Conservation (phyloP, 2,888 invertebrate genomes). For the Brenthis daphne region DNA sequence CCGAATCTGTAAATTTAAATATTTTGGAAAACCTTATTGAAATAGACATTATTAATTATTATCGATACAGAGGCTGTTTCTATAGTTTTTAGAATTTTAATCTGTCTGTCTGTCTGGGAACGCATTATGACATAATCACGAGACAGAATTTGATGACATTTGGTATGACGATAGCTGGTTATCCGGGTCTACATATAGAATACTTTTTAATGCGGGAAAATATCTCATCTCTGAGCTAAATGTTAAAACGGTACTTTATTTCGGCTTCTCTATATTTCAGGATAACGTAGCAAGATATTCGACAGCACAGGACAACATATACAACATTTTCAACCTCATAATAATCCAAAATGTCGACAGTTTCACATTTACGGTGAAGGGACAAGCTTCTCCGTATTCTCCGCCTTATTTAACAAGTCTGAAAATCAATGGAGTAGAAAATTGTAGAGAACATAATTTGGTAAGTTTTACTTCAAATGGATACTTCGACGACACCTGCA, state of each 20-base stretch:
- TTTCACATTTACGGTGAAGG: constrained; percentile 29
- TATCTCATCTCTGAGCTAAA: neutral
- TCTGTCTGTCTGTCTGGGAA: too few relatives aligned
- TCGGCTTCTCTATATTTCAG: constrained; percentile 22
- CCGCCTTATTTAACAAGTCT: constrained; percentile 28
- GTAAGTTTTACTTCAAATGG: constrained; percentile 6
- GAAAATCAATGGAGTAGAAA: constrained; percentile 24
- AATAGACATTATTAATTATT: too few relatives aligned
- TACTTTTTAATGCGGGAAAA: too few relatives aligned
- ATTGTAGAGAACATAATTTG: constrained; percentile 21
- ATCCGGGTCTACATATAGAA: neutral
- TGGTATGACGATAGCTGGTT: neutral
- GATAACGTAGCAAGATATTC: constrained; percentile 17
- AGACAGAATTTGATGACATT: too few relatives aligned
- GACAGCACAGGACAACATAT: constrained; percentile 20
- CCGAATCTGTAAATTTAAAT: too few relatives aligned
- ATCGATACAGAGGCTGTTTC: too few relatives aligned
- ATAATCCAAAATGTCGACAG: constrained; percentile 2
- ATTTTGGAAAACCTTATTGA: too few relatives aligned
- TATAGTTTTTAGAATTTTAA: too few relatives aligned
- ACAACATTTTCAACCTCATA: constrained; percentile 27
- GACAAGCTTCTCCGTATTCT: constrained; percentile 13
- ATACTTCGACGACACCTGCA: too few relatives aligned
- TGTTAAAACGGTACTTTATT: neutral
- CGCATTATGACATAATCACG: too few relatives aligned